Conservation (phyloP, 2,888 invertebrate genomes). For the Ophion slaviceki region DNA sequence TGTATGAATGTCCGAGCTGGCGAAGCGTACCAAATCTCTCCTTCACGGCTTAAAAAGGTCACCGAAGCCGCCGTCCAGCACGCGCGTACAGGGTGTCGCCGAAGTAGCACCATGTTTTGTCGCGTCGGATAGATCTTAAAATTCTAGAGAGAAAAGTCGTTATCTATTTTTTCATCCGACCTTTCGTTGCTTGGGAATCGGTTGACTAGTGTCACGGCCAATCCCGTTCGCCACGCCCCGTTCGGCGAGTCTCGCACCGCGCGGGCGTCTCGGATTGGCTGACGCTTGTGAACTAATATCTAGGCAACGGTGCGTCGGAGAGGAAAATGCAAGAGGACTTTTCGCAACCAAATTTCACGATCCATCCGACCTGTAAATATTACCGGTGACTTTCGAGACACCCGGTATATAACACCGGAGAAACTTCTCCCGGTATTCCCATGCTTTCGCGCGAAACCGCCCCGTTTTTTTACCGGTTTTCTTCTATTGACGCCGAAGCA, state of each 20-base stretch:
- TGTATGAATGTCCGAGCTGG: slow-evolving; percentile 65
- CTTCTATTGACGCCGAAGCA: background rate
- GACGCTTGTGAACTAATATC: too few species aligned
- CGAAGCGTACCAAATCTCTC: slow-evolving; percentile 77
- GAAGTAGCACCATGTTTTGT: background rate
- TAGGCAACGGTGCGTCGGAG: background rate
- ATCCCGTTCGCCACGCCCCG: background rate
- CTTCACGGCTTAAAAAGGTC: slow-evolving; percentile 79
- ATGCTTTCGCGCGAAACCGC: background rate
- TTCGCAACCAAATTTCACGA: too few species aligned
- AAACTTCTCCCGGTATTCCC: background rate
- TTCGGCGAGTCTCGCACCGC: too few species aligned
- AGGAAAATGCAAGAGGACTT: background rate
- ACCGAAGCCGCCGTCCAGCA: slow-evolving; percentile 66
- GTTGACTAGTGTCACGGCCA: background rate
- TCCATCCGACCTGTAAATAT: background rate
- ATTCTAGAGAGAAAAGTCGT: background rate
- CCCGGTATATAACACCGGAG: slow-evolving; percentile 2
- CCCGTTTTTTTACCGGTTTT: slow-evolving; percentile 3
- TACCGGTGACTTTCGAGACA: background rate
- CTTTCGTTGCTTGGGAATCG: background rate
- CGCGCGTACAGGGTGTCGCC: slow-evolving; percentile 3
- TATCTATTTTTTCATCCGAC: background rate
- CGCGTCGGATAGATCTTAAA: background rate
- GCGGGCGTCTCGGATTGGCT: too few species aligned